Evolutionary conservation across 2,113 vertebrate species (phyloP).

Genomic region (Elanus axillaris): DNA sequence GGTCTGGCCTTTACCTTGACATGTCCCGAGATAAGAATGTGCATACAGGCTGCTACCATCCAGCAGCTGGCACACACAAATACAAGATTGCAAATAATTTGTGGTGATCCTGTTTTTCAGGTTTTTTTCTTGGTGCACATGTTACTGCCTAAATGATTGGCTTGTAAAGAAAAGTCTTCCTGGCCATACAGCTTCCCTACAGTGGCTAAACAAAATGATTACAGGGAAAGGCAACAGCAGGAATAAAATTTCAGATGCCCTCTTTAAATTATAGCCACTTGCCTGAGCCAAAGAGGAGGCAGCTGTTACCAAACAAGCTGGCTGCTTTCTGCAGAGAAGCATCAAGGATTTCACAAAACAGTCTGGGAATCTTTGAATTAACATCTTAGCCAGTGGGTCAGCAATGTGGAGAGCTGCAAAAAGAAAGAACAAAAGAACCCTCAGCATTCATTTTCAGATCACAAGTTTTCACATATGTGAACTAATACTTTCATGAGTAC

Average conservation of each 20-base stretch:
- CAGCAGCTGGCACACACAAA: neutral
- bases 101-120: neutral
- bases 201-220: neutral
- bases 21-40: neutral
- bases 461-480: neutral
- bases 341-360: neutral
- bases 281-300: neutral
- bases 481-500: neutral
- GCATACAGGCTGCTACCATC: neutral
- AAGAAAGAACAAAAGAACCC: neutral
- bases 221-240: neutral
- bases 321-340: neutral
- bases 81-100: neutral
- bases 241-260: neutral
- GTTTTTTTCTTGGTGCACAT: neutral
- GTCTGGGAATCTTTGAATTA: neutral
- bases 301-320: neutral
- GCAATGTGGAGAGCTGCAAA: neutral
- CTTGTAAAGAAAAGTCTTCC: neutral
- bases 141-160: neutral
- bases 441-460: neutral
- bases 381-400: neutral
- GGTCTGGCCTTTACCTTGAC: neutral
- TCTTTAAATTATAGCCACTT: neutral
- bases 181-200: neutral